Percentiles rank a stretch among this genome's conserved stretches.
phyloP scores from a whole-genome alignment of 2,888 invertebrate genomes.

The Tenthredo distinguenda region DNA sequence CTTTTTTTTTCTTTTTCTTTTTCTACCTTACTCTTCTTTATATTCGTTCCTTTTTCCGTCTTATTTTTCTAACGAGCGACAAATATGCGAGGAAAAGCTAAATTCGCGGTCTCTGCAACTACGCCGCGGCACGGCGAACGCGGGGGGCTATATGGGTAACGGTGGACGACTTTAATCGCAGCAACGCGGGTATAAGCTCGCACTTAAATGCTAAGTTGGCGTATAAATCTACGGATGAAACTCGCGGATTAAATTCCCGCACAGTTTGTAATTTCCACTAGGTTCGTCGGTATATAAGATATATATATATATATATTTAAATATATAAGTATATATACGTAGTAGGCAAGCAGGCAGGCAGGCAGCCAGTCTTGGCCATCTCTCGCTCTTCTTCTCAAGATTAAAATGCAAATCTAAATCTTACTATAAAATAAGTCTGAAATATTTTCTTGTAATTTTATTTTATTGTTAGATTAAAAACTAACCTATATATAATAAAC shows the following conservation, averaged over 20 bases:
- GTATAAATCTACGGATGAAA: constrained; percentile 67
- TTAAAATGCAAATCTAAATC: constrained; percentile 75
- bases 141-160: no score
- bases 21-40: background rate
- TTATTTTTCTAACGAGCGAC: constrained; percentile 37
- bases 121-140: background rate
- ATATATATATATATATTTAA: background rate
- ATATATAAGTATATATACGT: background rate
- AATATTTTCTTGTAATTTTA: constrained; percentile 67
- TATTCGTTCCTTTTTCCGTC: background rate
- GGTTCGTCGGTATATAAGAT: constrained; percentile 4
- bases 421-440: constrained; percentile 69
- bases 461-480: constrained; percentile 14
- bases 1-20: background rate
- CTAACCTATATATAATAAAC: background rate
- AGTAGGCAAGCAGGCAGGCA: background rate
- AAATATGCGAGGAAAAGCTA: constrained; percentile 38
- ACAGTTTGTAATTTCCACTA: constrained; percentile 70
- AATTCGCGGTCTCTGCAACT: constrained; percentile 33
- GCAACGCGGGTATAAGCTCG: constrained; percentile 61
- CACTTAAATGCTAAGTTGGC: constrained; percentile 68
- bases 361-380: background rate
- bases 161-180: constrained; percentile 58
- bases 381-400: constrained; percentile 59
- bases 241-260: constrained; percentile 69